phyloP scores from a whole-genome alignment of 2,888 invertebrate genomes.

The Caenorhabditis wallacei region DNA sequence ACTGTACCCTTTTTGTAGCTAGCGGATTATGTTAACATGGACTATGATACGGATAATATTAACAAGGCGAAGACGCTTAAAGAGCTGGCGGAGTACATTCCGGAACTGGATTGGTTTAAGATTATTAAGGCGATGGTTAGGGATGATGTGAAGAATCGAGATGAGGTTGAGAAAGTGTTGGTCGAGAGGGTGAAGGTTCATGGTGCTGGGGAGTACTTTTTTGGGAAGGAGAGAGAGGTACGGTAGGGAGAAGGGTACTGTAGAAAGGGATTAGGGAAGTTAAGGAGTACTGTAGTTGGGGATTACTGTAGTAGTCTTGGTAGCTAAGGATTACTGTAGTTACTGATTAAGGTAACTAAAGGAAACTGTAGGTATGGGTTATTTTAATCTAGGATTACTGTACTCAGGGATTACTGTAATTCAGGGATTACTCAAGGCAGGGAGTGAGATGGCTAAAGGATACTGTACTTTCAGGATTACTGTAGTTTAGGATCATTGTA shows the following conservation, averaged over 20 bases:
- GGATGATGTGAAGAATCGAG: background rate
- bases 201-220: constrained; percentile 36
- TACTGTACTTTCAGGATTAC: no score
- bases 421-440: no score
- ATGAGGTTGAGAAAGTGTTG: constrained; percentile 5
- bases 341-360: no score
- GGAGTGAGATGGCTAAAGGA: no score
- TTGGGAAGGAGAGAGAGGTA: constrained; percentile 28
- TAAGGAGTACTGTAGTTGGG: no score
- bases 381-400: no score
- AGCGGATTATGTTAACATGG: constrained; percentile 9
- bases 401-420: no score
- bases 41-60: constrained; percentile 9
- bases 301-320: no score
- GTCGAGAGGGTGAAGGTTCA: constrained; percentile 12
- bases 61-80: background rate
- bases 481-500: no score
- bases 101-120: constrained; percentile 45
- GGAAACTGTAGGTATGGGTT: no score
- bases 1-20: constrained; percentile 17
- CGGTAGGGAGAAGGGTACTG: background rate
- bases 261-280: no score
- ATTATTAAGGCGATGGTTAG: constrained; percentile 14
- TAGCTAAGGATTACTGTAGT: no score
- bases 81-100: constrained; percentile 14